Evolutionary conservation across 2,888 invertebrate species (phyloP).

Genomic region (Furcula furcula): DNA sequence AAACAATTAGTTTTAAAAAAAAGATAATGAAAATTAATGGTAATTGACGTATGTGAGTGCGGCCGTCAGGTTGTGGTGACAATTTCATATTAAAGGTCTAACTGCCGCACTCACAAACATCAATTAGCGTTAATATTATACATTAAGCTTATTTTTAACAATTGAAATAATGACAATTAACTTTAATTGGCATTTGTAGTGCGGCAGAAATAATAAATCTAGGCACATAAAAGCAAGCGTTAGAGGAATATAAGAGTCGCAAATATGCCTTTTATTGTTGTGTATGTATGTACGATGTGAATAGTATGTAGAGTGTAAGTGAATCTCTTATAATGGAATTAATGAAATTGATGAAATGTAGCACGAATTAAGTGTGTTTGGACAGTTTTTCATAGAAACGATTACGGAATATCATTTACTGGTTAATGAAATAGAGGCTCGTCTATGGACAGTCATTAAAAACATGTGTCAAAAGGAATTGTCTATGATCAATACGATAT

Average conservation of each 20-base stretch:
- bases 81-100: too few relatives aligned
- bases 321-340: constrained; percentile 47
- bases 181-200: too few relatives aligned
- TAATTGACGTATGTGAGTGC: too few relatives aligned
- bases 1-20: too few relatives aligned
- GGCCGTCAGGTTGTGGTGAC: too few relatives aligned
- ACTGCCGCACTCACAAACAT: too few relatives aligned
- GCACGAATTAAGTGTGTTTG: constrained; percentile 16
- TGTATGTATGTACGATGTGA: constrained; percentile 48
- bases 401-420: background rate
- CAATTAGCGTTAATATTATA: too few relatives aligned
- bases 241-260: constrained; percentile 42
- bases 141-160: too few relatives aligned
- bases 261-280: constrained; percentile 68
- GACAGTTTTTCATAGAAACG: constrained; percentile 21
- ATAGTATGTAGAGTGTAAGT: constrained; percentile 52
- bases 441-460: background rate
- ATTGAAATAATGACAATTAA: too few relatives aligned
- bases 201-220: too few relatives aligned
- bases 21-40: too few relatives aligned
- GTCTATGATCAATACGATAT: background rate
- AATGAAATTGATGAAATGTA: constrained; percentile 30
- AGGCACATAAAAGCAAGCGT: constrained; percentile 40
- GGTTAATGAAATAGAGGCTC: too few relatives aligned
- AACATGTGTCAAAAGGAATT: background rate